A percentile compares a stretch with the other conserved stretches of the same genome.
Evolutionary conservation across 1,140 invertebrate species (phyloP).

Genomic region (Octopus sinensis): DNA sequence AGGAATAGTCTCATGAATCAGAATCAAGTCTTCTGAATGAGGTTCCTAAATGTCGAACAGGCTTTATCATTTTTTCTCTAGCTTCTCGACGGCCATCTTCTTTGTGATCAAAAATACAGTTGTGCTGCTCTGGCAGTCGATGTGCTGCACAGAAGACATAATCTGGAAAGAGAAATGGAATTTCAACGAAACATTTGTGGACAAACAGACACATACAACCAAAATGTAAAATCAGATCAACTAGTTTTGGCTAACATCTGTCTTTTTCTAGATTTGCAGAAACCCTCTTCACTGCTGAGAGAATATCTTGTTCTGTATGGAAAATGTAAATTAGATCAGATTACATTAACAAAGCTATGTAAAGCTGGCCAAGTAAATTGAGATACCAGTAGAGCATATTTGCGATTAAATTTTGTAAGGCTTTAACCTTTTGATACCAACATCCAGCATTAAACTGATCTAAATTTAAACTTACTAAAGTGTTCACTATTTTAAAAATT

Average conservation of each 20-base stretch:
- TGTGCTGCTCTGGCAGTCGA: slow-evolving; percentile 48
- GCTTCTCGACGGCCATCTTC: slow-evolving; percentile 49
- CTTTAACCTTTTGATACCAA: no score
- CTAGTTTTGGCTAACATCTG: background rate
- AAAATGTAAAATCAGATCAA: background rate
- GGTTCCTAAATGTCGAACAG: slow-evolving; percentile 49
- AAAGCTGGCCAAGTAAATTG: no score
- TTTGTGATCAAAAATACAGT: slow-evolving; percentile 52
- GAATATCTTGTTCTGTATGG: no score
- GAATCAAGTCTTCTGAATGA: slow-evolving; percentile 47
- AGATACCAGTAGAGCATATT: no score
- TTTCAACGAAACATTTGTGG: background rate
- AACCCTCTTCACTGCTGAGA: no score
- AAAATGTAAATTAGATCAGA: no score
- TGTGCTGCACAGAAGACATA: slow-evolving; percentile 48
- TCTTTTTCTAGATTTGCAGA: no score
- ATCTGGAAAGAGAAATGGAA: slow-evolving; percentile 34
- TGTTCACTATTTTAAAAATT: no score
- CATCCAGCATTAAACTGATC: no score
- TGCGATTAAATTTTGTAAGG: no score
- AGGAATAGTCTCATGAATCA: slow-evolving; percentile 32
- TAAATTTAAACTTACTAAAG: no score
- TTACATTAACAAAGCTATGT: no score
- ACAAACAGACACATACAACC: background rate
- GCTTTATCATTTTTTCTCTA: slow-evolving; percentile 51